Evolutionary conservation across 2,888 invertebrate genomes (phyloP).

Genomic region (Chloroclysta siterata): DNA sequence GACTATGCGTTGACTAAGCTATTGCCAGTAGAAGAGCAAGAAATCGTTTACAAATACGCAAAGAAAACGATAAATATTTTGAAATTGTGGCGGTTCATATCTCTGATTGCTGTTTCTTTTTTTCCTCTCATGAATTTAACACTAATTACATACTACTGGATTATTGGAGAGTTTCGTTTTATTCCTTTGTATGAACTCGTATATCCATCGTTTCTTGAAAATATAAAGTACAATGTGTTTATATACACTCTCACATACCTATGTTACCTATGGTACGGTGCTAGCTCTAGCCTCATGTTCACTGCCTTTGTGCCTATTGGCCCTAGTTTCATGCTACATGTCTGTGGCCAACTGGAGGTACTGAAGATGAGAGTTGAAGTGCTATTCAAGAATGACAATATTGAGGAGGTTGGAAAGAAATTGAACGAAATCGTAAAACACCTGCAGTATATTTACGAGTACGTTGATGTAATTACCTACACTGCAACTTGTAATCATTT

Average conservation of each 20-base stretch:
- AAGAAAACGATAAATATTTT: constrained; percentile 7
- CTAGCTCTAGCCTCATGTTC: constrained; percentile 8
- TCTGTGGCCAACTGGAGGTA: constrained; percentile 36
- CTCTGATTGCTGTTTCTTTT: not conserved
- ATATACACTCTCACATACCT: constrained; percentile 17
- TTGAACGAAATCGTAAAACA: constrained; percentile 27
- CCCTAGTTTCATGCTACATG: constrained; percentile 35
- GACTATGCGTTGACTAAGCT: constrained; percentile 20
- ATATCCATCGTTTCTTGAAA: constrained; percentile 31
- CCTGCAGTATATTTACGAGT: constrained; percentile 34
- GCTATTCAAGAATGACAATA: constrained; percentile 17
- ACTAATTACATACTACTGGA: constrained; percentile 22
- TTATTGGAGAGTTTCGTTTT: constrained; percentile 24
- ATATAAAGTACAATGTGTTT: constrained; percentile 18
- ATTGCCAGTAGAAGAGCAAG: constrained; percentile 9
- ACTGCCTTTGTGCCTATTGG: constrained; percentile 30
- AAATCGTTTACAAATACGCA: constrained; percentile 15
- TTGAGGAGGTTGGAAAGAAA: constrained; percentile 10
- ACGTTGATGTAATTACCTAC: constrained; percentile 10
- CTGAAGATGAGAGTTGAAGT: constrained; percentile 16
- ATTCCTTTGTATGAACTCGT: constrained; percentile 29
- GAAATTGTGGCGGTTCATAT: constrained; percentile 15
- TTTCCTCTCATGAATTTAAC: constrained; percentile 21
- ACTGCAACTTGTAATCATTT: too few species aligned
- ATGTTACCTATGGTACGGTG: constrained; percentile 6